Conservation (phyloP, 2,797 vertebrate genomes). For the Sebastes paucispinis region DNA sequence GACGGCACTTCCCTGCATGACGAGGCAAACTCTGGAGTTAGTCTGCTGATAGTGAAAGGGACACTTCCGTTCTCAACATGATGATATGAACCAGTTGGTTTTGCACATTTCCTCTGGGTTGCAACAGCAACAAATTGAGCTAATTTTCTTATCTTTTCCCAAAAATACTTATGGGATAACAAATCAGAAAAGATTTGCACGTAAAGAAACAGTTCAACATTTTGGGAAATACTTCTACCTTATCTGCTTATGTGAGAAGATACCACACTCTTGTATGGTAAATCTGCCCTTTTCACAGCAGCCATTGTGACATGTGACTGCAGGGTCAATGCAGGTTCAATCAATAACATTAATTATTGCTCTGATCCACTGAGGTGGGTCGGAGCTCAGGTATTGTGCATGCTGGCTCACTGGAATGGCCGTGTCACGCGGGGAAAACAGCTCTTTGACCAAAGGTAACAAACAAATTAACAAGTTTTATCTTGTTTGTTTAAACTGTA, state of each 20-base stretch:
- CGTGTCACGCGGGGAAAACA: background rate
- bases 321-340: fast-evolving
- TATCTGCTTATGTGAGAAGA: background rate
- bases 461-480: background rate
- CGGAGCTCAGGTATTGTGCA: too few relatives aligned
- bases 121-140: background rate
- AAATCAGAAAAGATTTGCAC: background rate
- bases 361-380: too few relatives aligned
- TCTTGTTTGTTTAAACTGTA: background rate
- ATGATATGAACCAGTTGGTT: background rate
- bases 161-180: too few relatives aligned
- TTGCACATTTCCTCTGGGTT: background rate
- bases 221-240: background rate
- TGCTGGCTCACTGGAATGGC: background rate
- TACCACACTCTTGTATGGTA: background rate
- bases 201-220: background rate
- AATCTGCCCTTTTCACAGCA: background rate
- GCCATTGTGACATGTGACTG: too few relatives aligned
- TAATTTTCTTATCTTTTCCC: background rate
- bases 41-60: background rate
- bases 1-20: background rate
- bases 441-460: background rate
- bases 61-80: background rate
- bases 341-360: too few relatives aligned
- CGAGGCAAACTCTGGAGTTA: background rate